These are phyloP conservation scores for Rhinogobio ventralis DNA, from an alignment of 2,797 vertebrate genomes.

Conservation along the genomic window DNA sequence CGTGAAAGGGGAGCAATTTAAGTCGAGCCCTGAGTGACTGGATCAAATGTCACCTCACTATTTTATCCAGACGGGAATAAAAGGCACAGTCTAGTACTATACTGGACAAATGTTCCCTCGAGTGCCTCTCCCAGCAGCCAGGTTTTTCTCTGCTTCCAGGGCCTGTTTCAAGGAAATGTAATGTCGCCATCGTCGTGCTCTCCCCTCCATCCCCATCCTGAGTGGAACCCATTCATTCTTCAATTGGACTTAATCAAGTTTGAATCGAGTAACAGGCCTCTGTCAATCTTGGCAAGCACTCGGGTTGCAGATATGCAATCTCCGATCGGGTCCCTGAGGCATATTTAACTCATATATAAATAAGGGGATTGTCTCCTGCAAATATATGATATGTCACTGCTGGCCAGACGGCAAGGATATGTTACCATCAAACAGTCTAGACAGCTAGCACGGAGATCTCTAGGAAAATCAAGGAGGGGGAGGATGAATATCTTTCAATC, in stretches of 20 bases:
- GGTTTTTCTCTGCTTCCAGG: constrained; percentile 52
- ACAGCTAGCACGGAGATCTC: constrained; percentile 65
- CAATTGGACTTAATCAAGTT: constrained; percentile 80
- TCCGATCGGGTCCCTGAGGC: constrained; percentile 71
- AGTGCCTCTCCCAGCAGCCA: constrained; percentile 58
- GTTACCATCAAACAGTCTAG: constrained; percentile 78
- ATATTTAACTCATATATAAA: constrained; percentile 82
- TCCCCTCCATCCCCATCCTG: constrained; percentile 57
- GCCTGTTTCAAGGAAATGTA: constrained; percentile 56
- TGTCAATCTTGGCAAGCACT: constrained; percentile 78
- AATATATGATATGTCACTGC: constrained; percentile 80
- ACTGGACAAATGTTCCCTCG: constrained; percentile 53
- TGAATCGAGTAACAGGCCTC: constrained; percentile 78
- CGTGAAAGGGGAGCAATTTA: constrained; percentile 49
- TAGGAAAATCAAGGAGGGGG: constrained; percentile 53
- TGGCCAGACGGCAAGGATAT: constrained; percentile 75
- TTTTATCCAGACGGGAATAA: constrained; percentile 54
- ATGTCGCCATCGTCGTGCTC: constrained; percentile 54
- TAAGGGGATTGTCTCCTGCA: constrained; percentile 81
- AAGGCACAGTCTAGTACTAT: constrained; percentile 58
- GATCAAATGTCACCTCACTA: constrained; percentile 61
- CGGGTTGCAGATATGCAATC: constrained; percentile 76
- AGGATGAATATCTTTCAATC: constrained; percentile 38
- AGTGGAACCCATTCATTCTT: constrained; percentile 78
- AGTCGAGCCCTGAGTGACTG: constrained; percentile 56